A percentile compares a stretch with the other conserved stretches of the same genome.
phyloP scores from a whole-genome alignment of 2,797 vertebrate species.

The Bradypodion pumilum region DNA sequence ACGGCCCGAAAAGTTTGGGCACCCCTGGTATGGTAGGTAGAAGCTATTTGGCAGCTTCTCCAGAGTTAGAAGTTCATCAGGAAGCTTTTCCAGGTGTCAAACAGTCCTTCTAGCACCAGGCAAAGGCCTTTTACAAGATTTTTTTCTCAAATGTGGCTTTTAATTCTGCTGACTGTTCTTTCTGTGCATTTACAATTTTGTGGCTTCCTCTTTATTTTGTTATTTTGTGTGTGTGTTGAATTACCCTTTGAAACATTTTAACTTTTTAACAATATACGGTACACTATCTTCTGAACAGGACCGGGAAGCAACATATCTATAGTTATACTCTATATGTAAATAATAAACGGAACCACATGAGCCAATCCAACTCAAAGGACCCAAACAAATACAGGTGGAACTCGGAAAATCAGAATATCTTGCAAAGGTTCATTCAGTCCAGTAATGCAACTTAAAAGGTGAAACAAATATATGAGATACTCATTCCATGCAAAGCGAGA shows the following conservation, averaged over 20 bases:
- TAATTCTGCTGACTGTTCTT: background rate
- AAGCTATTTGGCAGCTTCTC: background rate
- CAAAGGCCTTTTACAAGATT: background rate
- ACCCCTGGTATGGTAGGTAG: too few species aligned
- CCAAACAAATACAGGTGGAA: background rate
- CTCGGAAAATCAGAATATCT: too few species aligned
- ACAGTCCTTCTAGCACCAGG: background rate
- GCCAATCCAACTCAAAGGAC: background rate
- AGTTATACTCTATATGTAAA: background rate
- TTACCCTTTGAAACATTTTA: too few species aligned
- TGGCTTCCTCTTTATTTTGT: background rate
- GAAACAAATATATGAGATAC: too few species aligned
- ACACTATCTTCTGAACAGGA: background rate
- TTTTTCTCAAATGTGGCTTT: background rate
- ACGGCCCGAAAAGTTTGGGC: too few species aligned
- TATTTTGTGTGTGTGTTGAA: too few species aligned
- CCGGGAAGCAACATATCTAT: background rate
- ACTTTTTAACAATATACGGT: background rate
- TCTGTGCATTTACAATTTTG: background rate
- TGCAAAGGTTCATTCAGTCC: too few species aligned
- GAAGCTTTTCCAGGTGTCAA: background rate
- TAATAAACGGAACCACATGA: background rate
- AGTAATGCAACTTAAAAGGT: too few species aligned
- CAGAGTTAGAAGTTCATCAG: background rate
- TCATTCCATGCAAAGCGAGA: too few species aligned